Evolutionary conservation across 2,797 vertebrate species (phyloP), one percentile per base, ranked within the genome.

Genomic region (Bradypodion pumilum): DNA sequence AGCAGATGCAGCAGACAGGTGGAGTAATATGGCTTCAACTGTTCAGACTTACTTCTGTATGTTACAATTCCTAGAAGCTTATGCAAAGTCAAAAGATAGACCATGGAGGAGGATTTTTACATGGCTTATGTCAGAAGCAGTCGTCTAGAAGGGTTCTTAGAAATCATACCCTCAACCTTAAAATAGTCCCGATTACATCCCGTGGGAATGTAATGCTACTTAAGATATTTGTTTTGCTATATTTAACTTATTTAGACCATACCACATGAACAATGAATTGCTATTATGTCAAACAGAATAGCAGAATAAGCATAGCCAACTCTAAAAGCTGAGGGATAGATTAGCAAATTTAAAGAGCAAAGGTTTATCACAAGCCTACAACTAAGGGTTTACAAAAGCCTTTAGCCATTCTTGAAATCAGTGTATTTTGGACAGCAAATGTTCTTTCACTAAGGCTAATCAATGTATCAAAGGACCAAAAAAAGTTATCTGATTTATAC

Each of bases 211-310:
- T 74, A 74, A 32, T 49, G 27, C 72, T 49, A 42, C 40, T 72
- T 72, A 74, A 46, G 72, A 32, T 89, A 89, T 84, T 91, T 91
- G 82, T 89, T 90, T 63, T 68, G 40, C 88, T 92, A 92, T 94
- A 91, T 89, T 93, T 92, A 89, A 91, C 74, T 85, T 42, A 63
- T 49, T 75, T 52, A 49, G 16, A 82, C 87, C 88, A 86, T 74
- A 92, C 7, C 1, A n/a, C n/a, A 6, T 73, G 70, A 49, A 25
- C 74, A 75, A 56, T 23, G 19, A 16, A 56, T 75, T 49, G 35
- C 49, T 75, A 23, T n/a, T 35, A 23, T 49, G 56, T 10, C 5
- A 49, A 74, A 74, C n/a, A n/a, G n/a, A 69, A 37, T 69, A 72
- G 9, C 37, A 72, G 40, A 72, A 27, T 9, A 10, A 37, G 40